Evolutionary conservation across 2,888 invertebrate species (phyloP).

Genomic region (Pomacea canaliculata): DNA sequence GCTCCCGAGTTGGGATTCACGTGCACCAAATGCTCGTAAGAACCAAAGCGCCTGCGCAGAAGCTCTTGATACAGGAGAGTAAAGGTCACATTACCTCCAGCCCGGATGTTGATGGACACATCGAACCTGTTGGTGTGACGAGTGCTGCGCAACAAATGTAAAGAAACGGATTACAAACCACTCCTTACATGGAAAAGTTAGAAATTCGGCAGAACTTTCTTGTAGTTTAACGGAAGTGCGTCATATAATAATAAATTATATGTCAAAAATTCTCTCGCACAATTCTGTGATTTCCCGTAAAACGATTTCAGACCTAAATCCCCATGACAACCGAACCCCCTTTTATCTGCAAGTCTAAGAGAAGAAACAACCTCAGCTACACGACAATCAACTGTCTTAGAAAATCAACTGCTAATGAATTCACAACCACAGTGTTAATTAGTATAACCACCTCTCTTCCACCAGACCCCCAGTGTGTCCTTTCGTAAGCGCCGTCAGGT

Average conservation of each 20-base stretch:
- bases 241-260: neutral
- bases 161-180: too few relatives aligned
- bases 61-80: constrained; percentile 82
- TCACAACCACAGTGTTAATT: too few relatives aligned
- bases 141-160: constrained; percentile 40
- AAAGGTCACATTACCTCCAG: constrained; percentile 77
- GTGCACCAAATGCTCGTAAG: constrained; percentile 80
- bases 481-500: constrained; percentile 51
- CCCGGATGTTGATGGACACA: constrained; percentile 77
- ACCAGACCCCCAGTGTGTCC: constrained; percentile 60
- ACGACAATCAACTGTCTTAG: too few relatives aligned
- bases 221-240: neutral
- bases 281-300: too few relatives aligned
- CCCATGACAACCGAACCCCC: too few relatives aligned
- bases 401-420: too few relatives aligned
- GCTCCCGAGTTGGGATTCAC: constrained; percentile 78
- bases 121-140: constrained; percentile 59
- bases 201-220: neutral
- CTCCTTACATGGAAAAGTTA: too few relatives aligned
- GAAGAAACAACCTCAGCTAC: too few relatives aligned
- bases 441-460: constrained; percentile 42
- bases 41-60: constrained; percentile 76
- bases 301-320: too few relatives aligned
- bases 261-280: neutral
- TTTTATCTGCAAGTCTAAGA: too few relatives aligned